Conservation (phyloP, 1,140 invertebrate species). For the Panonychus citri region DNA sequence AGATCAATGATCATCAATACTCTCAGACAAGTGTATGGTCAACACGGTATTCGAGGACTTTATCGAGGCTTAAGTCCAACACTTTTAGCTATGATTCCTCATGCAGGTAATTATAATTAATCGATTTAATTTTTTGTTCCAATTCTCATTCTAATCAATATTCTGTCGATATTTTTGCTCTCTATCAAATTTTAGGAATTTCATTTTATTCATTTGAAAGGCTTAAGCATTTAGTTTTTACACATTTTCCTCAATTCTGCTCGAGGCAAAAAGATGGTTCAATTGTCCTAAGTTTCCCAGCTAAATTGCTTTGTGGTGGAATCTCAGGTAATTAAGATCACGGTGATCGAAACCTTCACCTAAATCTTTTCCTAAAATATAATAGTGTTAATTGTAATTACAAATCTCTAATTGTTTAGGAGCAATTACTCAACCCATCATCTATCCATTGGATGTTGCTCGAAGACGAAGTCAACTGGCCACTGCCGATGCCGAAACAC, state of each 20-base stretch:
- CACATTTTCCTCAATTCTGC: conserved; percentile 41
- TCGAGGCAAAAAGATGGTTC: conserved; percentile 44
- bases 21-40: conserved; percentile 21
- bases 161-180: not conserved
- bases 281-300: conserved; percentile 48
- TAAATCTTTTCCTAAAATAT: too few species aligned
- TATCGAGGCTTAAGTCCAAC: conserved; percentile 76
- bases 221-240: conserved; percentile 54
- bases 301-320: conserved; percentile 61
- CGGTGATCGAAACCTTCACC: too few species aligned
- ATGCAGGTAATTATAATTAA: conserved; percentile 35
- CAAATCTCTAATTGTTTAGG: too few species aligned
- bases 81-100: conserved; percentile 67
- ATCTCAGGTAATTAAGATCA: conserved; percentile 40
- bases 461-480: conserved; percentile 72
- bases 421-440: conserved; percentile 57
- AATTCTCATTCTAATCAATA: not conserved
- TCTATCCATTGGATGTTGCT: conserved; percentile 83
- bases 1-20: not conserved
- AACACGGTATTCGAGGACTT: conserved; percentile 50
- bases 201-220: conserved; percentile 76
- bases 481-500: conserved; percentile 51
- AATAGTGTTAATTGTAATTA: too few species aligned
- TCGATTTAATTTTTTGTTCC: not conserved
- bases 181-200: conserved; percentile 34